phyloP scores from a whole-genome alignment of 2,113 vertebrate genomes.

The Actenoides lindsayi region DNA sequence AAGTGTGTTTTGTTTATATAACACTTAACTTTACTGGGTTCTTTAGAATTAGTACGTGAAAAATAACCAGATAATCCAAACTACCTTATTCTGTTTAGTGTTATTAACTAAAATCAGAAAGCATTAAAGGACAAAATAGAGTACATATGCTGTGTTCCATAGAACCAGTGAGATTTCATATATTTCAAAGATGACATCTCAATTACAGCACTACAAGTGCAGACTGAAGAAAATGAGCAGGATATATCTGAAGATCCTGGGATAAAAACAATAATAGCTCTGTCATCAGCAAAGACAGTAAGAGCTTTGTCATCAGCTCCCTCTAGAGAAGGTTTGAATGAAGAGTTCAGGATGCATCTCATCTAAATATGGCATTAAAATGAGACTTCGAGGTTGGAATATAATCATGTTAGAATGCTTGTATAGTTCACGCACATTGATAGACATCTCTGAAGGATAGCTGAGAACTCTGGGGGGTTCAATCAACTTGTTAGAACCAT shows the following conservation, averaged over 20 bases:
- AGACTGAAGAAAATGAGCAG: conserved; percentile 25
- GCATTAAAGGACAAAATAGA: background rate
- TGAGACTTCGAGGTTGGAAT: background rate
- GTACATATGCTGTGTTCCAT: background rate
- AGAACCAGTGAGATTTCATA: background rate
- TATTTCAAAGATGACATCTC: conserved; percentile 43
- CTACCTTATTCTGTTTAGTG: background rate
- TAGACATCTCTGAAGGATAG: background rate
- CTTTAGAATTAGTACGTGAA: background rate
- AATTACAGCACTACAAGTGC: conserved; percentile 19
- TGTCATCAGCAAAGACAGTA: background rate
- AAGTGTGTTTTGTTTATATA: background rate
- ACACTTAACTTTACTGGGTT: background rate
- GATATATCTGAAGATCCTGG: conserved; percentile 18
- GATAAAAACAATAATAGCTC: conserved; percentile 24
- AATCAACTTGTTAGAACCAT: background rate
- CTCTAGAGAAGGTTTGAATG: conserved; percentile 17
- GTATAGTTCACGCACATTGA: background rate
- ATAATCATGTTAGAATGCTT: background rate
- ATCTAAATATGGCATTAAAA: background rate
- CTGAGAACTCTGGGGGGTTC: background rate
- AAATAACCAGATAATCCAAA: background rate
- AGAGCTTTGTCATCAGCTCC: conserved; percentile 47
- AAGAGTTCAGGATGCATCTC: background rate
- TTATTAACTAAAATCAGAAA: background rate